Base-by-base conservation (phyloP, 37 sponge, comb jelly and placozoan genomes). In the Aplysina aerophoba region DNA sequence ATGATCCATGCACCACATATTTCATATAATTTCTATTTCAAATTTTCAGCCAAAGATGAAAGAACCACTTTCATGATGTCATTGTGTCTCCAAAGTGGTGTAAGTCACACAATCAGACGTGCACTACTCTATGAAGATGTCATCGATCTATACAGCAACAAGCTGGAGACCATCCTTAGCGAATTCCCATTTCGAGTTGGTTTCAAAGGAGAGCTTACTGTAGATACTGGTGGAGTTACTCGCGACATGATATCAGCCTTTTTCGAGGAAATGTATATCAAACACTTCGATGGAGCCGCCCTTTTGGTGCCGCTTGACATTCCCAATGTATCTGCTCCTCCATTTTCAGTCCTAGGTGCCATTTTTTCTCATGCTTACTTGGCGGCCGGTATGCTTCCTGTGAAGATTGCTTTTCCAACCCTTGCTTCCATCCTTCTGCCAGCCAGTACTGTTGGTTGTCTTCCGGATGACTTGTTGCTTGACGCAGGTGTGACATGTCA, bases 211-310 rank as follows among this genome's bases (percentile, higher is more conserved):
- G 77, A 74, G 41, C 4, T 53, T 21, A 81, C 80, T 54, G 25
- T 79, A 11, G 83, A 82, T 60, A 14, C 30, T 61, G 83, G 83
- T 60, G 83, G 83, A 5, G 64, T 82, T 12, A 20, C 28, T 4
- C 31, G 41, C 20, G 83, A 82, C 65, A 82, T 82, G 63, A 16
- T 82, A n/a, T 82, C 83, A 28, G 83, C 39, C 27, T 82, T 82
- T 62, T 82, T 63, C 65, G 65, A 82, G 34, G 83, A 82, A 40
- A 39, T 66, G 3, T 82, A 82, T n/a, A n/a, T n/a, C n/a, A n/a
- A n/a, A n/a, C n/a, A n/a, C n/a, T n/a, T n/a, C n/a, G n/a, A n/a
- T n/a, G n/a, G n/a, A n/a, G n/a, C n/a, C n/a, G n/a, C n/a, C n/a
- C n/a, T n/a, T n/a, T n/a, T n/a, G n/a, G n/a, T n/a, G n/a, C n/a